These are phyloP conservation scores for Aphidius colemani DNA, from an alignment of 2,888 invertebrate genomes.

Conservation along the genomic window DNA sequence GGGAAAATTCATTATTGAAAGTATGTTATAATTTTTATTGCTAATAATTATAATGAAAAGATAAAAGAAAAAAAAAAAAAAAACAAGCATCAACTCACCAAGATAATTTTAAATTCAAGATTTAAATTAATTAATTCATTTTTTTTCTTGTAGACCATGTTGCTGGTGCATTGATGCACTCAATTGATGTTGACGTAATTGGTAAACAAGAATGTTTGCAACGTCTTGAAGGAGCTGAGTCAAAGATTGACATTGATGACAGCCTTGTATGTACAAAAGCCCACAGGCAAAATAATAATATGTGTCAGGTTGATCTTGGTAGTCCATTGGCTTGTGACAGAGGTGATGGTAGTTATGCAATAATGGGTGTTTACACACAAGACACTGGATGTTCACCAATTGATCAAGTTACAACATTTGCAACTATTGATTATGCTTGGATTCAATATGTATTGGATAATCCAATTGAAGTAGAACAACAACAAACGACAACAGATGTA, in stretches of 20 bases:
- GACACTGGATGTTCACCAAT: slow-evolving; percentile 70
- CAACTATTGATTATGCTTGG: slow-evolving; percentile 49
- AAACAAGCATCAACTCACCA: no score
- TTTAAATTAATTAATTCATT: background rate
- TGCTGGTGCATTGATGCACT: slow-evolving; percentile 76
- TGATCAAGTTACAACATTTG: slow-evolving; percentile 55
- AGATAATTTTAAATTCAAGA: no score
- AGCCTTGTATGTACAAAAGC: slow-evolving; percentile 74
- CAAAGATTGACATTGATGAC: slow-evolving; percentile 66
- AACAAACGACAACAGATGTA: background rate
- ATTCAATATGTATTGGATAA: slow-evolving; percentile 38
- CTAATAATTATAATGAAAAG: background rate
- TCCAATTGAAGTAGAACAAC: slow-evolving; percentile 18
- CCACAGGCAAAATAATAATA: slow-evolving; percentile 68
- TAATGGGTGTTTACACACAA: slow-evolving; percentile 78
- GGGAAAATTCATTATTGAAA: slow-evolving; percentile 79
- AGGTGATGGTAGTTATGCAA: slow-evolving; percentile 70
- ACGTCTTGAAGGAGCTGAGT: slow-evolving; percentile 65
- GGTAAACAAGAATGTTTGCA: slow-evolving; percentile 68
- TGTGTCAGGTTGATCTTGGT: slow-evolving; percentile 82
- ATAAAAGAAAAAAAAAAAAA: background rate
- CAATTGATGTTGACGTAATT: slow-evolving; percentile 70
- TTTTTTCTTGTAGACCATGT: slow-evolving; percentile 69
- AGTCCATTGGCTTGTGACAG: slow-evolving; percentile 80
- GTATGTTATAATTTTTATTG: slow-evolving; percentile 60